These are phyloP conservation scores for Drosophila funebris DNA, from an alignment of 1,140 invertebrate genomes.

Conservation along the genomic window DNA sequence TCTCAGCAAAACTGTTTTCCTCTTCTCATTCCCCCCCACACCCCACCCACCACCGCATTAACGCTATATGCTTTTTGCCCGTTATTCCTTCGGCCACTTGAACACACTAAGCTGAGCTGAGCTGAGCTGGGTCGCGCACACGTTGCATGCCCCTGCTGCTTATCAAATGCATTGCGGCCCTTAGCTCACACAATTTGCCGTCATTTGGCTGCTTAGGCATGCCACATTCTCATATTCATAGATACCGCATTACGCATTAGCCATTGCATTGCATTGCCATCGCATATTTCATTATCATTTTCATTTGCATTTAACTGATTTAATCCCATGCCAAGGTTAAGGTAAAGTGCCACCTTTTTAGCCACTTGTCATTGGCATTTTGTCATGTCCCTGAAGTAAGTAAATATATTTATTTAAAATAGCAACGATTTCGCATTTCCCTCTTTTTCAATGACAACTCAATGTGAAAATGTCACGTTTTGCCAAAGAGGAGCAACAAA, in stretches of 20 bases:
- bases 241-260: conserved; percentile 11
- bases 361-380: conserved; percentile 59
- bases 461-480: conserved; percentile 24
- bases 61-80: no score
- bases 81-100: conserved; percentile 48
- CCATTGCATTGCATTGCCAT: conserved; percentile 23
- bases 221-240: neutral
- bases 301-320: conserved; percentile 1
- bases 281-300: conserved; percentile 32
- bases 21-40: neutral
- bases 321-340: conserved; percentile 52
- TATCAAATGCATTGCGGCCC: conserved; percentile 7
- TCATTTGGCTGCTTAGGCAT: conserved; percentile 59
- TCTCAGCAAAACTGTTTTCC: neutral
- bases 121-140: conserved; percentile 22
- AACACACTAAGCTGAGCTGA: conserved; percentile 60
- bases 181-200: conserved; percentile 57
- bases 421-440: neutral
- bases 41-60: neutral
- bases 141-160: conserved; percentile 28
- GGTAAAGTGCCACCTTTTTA: conserved; percentile 36
- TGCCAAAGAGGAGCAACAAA: neutral
- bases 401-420: conserved; percentile 21
- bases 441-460: neutral
- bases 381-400: conserved; percentile 25